Percentiles rank a stretch among this genome's conserved stretches.
Conservation (phyloP, 2,797 vertebrate genomes). For the Centropyge bicolor region DNA sequence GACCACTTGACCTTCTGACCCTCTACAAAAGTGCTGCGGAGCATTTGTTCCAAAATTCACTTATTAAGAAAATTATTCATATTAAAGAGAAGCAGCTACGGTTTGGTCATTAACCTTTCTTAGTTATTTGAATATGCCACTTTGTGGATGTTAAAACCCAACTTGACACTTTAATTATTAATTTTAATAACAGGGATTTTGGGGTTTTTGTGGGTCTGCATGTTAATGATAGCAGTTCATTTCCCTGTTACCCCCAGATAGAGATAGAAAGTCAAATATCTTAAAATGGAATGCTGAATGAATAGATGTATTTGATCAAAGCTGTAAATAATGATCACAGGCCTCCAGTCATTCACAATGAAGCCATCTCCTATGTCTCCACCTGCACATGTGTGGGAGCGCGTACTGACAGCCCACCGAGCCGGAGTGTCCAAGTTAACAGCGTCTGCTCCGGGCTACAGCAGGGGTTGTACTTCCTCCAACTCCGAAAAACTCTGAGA, state of each 20-base stretch:
- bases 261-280: not conserved
- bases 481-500: slow-evolving; percentile 10
- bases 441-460: slow-evolving; percentile 42
- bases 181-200: not conserved
- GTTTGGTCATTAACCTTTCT: not conserved
- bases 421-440: slow-evolving; percentile 19
- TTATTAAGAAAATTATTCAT: not conserved
- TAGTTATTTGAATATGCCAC: not conserved
- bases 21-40: not conserved
- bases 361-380: slow-evolving; percentile 22
- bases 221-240: not conserved
- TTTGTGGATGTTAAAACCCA: not conserved
- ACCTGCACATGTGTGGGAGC: slow-evolving; percentile 29
- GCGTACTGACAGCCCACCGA: slow-evolving; percentile 34
- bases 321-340: slow-evolving; percentile 27
- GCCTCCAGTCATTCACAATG: slow-evolving; percentile 27
- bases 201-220: not conserved
- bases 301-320: slow-evolving; percentile 9
- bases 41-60: not conserved
- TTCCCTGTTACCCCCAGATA: not conserved
- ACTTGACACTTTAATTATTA: not conserved
- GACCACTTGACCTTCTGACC: not conserved
- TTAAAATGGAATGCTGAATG: slow-evolving; percentile 8
- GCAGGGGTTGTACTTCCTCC: slow-evolving; percentile 20
- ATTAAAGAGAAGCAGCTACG: not conserved